Evolutionary conservation across 2,888 invertebrate genomes (phyloP).

Genomic region (Fragum sueziense): DNA sequence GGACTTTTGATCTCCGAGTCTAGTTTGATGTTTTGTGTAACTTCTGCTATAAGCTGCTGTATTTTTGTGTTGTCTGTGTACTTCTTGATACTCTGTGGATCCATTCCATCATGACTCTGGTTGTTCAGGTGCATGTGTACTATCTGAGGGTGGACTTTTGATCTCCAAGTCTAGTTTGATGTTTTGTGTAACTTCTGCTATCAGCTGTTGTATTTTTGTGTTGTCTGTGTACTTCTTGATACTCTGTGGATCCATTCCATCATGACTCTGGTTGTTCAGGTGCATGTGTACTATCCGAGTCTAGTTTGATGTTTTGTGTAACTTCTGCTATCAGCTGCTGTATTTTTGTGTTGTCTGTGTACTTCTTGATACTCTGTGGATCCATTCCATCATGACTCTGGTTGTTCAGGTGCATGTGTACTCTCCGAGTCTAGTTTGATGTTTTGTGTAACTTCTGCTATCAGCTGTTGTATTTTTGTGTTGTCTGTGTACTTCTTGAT

Average conservation of each 20-base stretch:
- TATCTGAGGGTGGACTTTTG: no score
- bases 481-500: constrained; percentile 30
- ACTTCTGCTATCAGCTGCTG: constrained; percentile 12
- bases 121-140: background rate
- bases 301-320: constrained; percentile 12
- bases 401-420: background rate
- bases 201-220: constrained; percentile 6
- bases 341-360: constrained; percentile 23
- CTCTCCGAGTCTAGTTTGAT: background rate
- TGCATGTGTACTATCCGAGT: background rate
- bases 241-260: constrained; percentile 26
- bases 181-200: constrained; percentile 23
- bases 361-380: constrained; percentile 31
- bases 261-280: background rate
- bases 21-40: constrained; percentile 17
- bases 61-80: constrained; percentile 25
- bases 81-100: constrained; percentile 32
- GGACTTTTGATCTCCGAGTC: background rate
- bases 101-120: background rate
- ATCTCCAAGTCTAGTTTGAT: background rate
- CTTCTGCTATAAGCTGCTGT: constrained; percentile 3
- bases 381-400: background rate
- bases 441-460: constrained; percentile 23
- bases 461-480: constrained; percentile 6
- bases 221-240: constrained; percentile 30